Evolutionary conservation across 2,797 vertebrate species (phyloP), one percentile per base, ranked within the genome.

Genomic region (Clarias laeviceps): DNA sequence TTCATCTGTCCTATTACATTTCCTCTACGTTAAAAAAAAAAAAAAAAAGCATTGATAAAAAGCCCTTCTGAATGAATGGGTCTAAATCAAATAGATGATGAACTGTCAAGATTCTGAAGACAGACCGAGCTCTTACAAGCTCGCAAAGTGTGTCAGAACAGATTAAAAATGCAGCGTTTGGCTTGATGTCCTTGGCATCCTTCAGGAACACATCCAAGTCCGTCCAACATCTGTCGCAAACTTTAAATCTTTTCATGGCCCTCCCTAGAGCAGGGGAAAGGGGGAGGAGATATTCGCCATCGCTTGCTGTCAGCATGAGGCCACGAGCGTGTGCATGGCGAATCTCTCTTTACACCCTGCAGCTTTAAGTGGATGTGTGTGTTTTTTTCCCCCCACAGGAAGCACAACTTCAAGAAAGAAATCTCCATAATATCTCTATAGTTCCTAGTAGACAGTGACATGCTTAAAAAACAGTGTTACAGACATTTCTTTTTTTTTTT

Each of bases 81-180:
- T 82, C 84, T 80, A 29, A 82, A 76, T 20, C 45, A 84, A 83
- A 83, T 24, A 68, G 79, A 69, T 68, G 34, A 24, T 20, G 11
- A 22, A 22, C 80, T 84, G 80, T 76, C 76, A 57, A 57, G 90
- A 61, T 59, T 73, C 45, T n/a, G 77, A 73, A 86, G 11, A 73
- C 24, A 50, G 70, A 7, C 15, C 7, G 1, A 82, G 73, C 72
- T 84, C 50, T 90, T 84, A 84, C 88, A 86, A 84, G 82, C 80
- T 80, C 86, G 88, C 61, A 14, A 59, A 50, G 82, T 87, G 88
- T 86, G 88, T 87, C 87, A 66, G 70, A 29, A 45, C 0, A 32
- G 66, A 91, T 93, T 91, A 93, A 94, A 94, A 92, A 94, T 94
- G 91, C 89, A 93, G 88, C 89, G 82, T 91, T 90, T 88, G 87